phyloP scores from a whole-genome alignment of 2,888 invertebrate genomes.

The Neelides folsomi region DNA sequence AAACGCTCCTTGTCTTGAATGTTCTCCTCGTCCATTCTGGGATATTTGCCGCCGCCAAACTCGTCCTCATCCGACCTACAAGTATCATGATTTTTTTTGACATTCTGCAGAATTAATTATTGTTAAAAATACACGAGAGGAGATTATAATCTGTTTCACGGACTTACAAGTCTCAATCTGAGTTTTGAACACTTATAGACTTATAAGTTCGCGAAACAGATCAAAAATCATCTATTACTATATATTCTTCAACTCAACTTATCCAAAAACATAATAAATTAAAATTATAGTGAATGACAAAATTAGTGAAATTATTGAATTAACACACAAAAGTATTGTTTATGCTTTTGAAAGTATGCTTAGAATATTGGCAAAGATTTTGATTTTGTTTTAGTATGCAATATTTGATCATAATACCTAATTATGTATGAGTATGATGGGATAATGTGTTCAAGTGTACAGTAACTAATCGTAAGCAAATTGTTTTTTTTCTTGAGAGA shows the following conservation, averaged over 20 bases:
- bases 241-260: neutral
- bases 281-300: neutral
- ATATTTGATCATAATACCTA: too few species aligned
- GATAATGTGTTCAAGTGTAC: too few species aligned
- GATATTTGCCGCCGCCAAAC: constrained; percentile 46
- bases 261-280: neutral
- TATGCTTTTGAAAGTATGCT: neutral
- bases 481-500: too few species aligned
- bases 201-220: neutral
- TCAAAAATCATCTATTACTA: neutral
- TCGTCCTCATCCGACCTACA: constrained; percentile 26
- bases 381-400: too few species aligned
- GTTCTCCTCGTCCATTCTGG: constrained; percentile 83
- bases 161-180: neutral
- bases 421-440: too few species aligned
- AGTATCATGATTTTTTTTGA: neutral
- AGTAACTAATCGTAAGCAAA: too few species aligned
- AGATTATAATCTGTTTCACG: neutral
- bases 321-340: neutral
- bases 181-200: neutral
- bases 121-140: neutral
- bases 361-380: too few species aligned
- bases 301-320: neutral
- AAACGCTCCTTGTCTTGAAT: constrained; percentile 94
- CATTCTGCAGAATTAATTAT: too few species aligned